A percentile compares a stretch with the other conserved stretches of the same genome.
Conservation (phyloP, 2,888 invertebrate species). For the Leptopterna dolabrata region DNA sequence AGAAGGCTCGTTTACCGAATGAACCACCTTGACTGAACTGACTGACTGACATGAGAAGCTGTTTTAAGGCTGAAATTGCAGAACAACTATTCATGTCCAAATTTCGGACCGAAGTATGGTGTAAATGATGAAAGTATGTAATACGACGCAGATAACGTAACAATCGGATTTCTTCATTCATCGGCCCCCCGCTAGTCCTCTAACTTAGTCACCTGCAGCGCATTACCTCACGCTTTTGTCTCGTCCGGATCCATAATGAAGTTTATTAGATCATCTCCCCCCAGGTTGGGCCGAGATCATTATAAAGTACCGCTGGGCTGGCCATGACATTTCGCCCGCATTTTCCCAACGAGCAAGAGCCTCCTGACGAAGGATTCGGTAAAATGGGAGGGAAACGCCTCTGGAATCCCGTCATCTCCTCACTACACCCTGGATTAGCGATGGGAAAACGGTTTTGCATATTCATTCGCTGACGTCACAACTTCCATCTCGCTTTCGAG, state of each 20-base stretch:
- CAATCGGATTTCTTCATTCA: not conserved
- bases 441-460: conserved; percentile 31
- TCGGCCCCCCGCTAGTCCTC: not conserved
- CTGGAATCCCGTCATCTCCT: not conserved
- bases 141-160: no score
- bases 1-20: no score
- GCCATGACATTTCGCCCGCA: not conserved
- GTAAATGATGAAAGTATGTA: no score
- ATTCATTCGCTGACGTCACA: conserved; percentile 25
- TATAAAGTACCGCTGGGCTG: not conserved
- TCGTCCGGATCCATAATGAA: not conserved
- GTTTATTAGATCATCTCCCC: not conserved
- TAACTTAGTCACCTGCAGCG: not conserved
- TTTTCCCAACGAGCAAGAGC: not conserved
- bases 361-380: not conserved
- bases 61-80: no score
- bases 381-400: not conserved
- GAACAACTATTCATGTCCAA: no score
- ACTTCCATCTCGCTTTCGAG: not conserved
- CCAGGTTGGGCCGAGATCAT: not conserved
- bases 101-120: no score
- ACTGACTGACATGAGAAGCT: no score
- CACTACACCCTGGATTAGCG: conserved; percentile 5
- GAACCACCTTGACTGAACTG: no score
- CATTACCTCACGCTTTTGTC: not conserved